phyloP scores from a whole-genome alignment of 2,888 invertebrate species.

The Muschampia plurimacula region DNA sequence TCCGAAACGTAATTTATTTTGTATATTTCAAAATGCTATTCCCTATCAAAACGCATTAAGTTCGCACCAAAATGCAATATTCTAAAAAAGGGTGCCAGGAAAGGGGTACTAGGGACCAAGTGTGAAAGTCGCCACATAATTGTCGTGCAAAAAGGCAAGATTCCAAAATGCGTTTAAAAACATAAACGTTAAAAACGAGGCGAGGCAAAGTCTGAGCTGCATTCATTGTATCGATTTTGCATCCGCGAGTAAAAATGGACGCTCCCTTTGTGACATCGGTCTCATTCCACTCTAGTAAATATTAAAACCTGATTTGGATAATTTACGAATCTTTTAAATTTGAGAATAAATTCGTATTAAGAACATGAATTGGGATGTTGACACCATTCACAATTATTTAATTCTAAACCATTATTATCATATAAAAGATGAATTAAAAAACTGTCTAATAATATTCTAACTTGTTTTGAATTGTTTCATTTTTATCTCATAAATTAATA shows the following conservation, averaged over 20 bases:
- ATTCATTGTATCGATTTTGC: constrained; percentile 81
- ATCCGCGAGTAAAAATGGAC: constrained; percentile 72
- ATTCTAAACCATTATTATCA: no score
- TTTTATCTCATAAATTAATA: no score
- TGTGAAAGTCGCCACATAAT: constrained; percentile 52
- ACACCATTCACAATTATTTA: no score
- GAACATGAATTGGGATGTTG: no score
- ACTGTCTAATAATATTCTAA: no score
- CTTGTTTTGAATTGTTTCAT: no score
- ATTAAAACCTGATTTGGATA: not conserved
- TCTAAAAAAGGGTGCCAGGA: not conserved
- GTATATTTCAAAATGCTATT: constrained; percentile 3
- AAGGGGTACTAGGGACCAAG: constrained; percentile 25
- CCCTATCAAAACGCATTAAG: constrained; percentile 20
- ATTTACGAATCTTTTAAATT: not conserved
- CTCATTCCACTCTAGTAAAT: not conserved
- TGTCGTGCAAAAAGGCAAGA: constrained; percentile 40
- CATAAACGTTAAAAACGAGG: constrained; percentile 53
- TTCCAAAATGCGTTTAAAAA: constrained; percentile 47
- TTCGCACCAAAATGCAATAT: not conserved
- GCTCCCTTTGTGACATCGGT: constrained; percentile 48
- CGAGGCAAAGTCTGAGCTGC: constrained; percentile 68
- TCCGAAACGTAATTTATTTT: not conserved
- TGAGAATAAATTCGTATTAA: no score
- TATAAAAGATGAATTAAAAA: no score